Percentiles rank a stretch among this genome's conserved stretches.
Conservation (phyloP, 2,888 invertebrate species). For the Trimorus sp. region DNA sequence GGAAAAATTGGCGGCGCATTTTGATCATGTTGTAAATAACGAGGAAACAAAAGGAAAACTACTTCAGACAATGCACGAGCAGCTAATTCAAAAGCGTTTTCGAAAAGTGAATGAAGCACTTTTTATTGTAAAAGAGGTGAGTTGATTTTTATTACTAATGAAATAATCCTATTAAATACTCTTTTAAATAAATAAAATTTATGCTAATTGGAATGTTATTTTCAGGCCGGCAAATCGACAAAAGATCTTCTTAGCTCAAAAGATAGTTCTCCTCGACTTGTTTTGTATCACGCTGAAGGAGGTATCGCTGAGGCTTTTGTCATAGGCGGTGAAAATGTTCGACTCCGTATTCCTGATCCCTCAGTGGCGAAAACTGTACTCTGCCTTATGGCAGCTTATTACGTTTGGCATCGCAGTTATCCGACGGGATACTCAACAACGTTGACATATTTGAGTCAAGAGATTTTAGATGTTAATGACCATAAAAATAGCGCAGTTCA, state of each 20-base stretch:
- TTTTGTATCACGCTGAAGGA: conserved; percentile 16
- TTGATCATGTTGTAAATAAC: not conserved
- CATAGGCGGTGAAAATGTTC: conserved; percentile 9
- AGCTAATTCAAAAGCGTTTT: conserved; percentile 11
- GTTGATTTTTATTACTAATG: too few relatives aligned
- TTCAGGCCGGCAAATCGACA: conserved; percentile 27
- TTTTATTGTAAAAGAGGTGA: conserved; percentile 23
- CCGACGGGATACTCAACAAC: too few relatives aligned
- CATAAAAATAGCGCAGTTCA: conserved; percentile 3
- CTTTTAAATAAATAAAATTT: not conserved
- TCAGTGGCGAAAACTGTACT: conserved; percentile 11
- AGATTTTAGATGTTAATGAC: conserved; percentile 10
- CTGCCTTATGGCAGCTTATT: conserved; percentile 14
- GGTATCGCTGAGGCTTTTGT: conserved; percentile 23
- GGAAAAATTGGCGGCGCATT: not conserved
- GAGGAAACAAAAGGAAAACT: not conserved
- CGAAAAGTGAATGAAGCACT: conserved; percentile 18
- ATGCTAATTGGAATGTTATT: not conserved
- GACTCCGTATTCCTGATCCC: conserved; percentile 10
- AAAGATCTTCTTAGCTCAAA: not conserved
- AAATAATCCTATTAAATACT: too few relatives aligned
- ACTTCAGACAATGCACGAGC: conserved; percentile 7
- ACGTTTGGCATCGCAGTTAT: conserved; percentile 23
- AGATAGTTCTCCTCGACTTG: conserved; percentile 21
- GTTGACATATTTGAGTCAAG: not conserved